Percentiles rank a stretch among this genome's conserved stretches.
These are phyloP conservation scores for Oxyscelio sp. DNA, from an alignment of 2,888 invertebrate genomes.

Conservation along the genomic window DNA sequence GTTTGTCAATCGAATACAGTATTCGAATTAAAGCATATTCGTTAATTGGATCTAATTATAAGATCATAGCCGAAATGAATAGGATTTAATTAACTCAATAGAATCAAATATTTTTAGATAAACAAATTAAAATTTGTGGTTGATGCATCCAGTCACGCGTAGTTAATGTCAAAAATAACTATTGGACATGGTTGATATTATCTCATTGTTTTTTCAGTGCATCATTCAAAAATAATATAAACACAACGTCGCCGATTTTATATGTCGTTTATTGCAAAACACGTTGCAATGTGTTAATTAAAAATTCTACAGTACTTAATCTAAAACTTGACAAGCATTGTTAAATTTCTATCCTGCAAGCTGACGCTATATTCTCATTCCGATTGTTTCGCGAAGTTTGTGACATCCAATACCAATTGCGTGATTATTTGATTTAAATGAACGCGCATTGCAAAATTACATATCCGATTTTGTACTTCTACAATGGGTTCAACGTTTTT, in stretches of 20 bases:
- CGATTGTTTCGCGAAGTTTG: constrained; percentile 39
- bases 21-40: too few species aligned
- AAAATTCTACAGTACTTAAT: constrained; percentile 18
- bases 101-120: too few species aligned
- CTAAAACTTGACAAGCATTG: constrained; percentile 40
- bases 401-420: constrained; percentile 48
- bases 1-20: too few species aligned
- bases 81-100: too few species aligned
- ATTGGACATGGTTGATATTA: too few species aligned
- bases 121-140: too few species aligned
- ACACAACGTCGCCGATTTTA: background rate
- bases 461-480: constrained; percentile 57
- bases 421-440: constrained; percentile 67
- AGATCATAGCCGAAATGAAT: too few species aligned
- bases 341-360: constrained; percentile 28
- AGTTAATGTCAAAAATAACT: too few species aligned
- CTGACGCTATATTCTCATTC: constrained; percentile 23
- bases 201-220: too few species aligned
- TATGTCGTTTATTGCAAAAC: background rate
- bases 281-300: constrained; percentile 1
- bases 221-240: too few species aligned
- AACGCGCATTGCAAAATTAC: constrained; percentile 62
- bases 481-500: constrained; percentile 49
- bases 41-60: too few species aligned
- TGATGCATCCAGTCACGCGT: too few species aligned